Evolutionary conservation across 53 echinoderm and acorn worm species (phyloP), one percentile per base, ranked within the genome.

Genomic region (Stichopus horrens): DNA sequence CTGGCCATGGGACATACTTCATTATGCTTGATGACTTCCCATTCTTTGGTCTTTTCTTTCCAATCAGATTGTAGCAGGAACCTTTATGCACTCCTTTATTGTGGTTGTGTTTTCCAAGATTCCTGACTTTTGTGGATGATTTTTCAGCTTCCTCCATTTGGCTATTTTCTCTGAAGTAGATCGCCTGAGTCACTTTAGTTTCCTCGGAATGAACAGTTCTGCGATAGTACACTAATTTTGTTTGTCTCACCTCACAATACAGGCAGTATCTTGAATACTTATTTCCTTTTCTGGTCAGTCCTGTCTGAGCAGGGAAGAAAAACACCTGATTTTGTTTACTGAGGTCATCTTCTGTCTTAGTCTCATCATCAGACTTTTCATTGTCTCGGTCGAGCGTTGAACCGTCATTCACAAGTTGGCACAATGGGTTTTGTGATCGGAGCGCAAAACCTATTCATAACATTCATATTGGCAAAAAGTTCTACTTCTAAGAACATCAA

Each of bases 261-360:
- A 91, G 66, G n/a, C 89, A 91, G 79, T 91, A 91, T 13, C 78
- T 4, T 77, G 59, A 74, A 51, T 85, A 84, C 21, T 89, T 91
- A 63, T 74, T 65, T 51, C 84, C 63, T 60, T 51, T 66, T 60
- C 67, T 60, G 67, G 84, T 2, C 3, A 9, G 2, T 22, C 63
- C 65, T 84, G 10, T 19, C 9, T 18, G 21, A 23, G 84, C 4
- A 0, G 84, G 20, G 7, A 66, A 60, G 51, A 84, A 65, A 60
- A 37, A 84, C 22, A 65, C 63, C 67, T 63, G 37, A 4, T 60
- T 59, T 9, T 16, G 23, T 21, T 83, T 57, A 8, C 56, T 57
- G 7, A 56, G 21, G 23, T 84, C 63, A 84, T 84, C 20, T 9
- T 10, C 63, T 63, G 59, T 0, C 8, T 20, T 22, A 14, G 21